Conservation (phyloP, 2,888 invertebrate genomes). For the Aphidius colemani region DNA sequence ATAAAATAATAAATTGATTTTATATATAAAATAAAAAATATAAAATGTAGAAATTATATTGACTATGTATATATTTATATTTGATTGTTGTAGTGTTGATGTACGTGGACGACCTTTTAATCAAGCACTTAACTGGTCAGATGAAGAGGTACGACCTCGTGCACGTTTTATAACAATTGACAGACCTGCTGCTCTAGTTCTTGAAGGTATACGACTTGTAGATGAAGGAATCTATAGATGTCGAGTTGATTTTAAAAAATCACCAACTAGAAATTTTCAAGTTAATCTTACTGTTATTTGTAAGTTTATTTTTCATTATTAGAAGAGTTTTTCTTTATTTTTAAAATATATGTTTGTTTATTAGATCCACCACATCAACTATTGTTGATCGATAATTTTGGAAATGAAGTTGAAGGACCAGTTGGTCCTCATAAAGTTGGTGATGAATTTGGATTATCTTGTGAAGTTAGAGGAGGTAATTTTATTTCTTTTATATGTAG, state of each 20-base stretch:
- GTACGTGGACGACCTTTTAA: slow-evolving; percentile 62
- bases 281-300: slow-evolving; percentile 65
- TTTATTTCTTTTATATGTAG: neutral
- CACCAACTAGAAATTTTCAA: slow-evolving; percentile 64
- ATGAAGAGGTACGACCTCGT: slow-evolving; percentile 62
- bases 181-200: slow-evolving; percentile 60
- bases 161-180: slow-evolving; percentile 64
- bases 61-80: neutral
- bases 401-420: slow-evolving; percentile 59
- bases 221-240: slow-evolving; percentile 62
- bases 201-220: slow-evolving; percentile 60
- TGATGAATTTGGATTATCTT: slow-evolving; percentile 59
- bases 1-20: slow-evolving; percentile 32
- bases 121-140: slow-evolving; percentile 62
- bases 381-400: slow-evolving; percentile 59
- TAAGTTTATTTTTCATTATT: slow-evolving; percentile 46
- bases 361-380: slow-evolving; percentile 61
- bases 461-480: slow-evolving; percentile 64
- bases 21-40: neutral
- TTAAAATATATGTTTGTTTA: slow-evolving; percentile 22
- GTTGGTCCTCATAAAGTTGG: slow-evolving; percentile 62
- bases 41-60: neutral
- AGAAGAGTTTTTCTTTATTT: neutral
- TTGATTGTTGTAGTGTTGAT: slow-evolving; percentile 58
- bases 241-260: slow-evolving; percentile 64